Base-by-base conservation (phyloP, 2,888 invertebrate genomes). In the Omphaloscelis lunosa region DNA sequence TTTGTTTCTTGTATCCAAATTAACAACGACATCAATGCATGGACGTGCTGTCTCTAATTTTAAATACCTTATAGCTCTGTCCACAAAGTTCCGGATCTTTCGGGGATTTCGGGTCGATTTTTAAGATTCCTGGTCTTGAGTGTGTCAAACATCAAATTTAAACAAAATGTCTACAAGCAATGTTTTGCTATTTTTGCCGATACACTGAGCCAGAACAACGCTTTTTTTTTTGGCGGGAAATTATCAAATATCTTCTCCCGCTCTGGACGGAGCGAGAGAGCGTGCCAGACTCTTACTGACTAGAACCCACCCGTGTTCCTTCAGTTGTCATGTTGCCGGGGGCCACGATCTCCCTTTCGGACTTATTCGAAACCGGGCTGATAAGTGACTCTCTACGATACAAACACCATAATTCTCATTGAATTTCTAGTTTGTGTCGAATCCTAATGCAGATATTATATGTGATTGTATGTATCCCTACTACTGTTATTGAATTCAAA, bases 1-100 rank as follows among this genome's bases (percentile, higher is more conserved):
- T 85, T 58, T 34, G 84, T 84, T 75, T 48, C 62, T 67, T 59
- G 56, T 75, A 53, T 39, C 53, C 70, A 71, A 85, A 81, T 71
- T 85, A 56, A 23, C 34, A 34, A 45, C 58, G 75, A 53, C 15
- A 71, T 53, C 39, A 77, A 20, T n/a, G 27, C 58, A 83, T 41
- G 62, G 78, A 77, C 12, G 34, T 15, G 23, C 15, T 20, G n/a
- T 34, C 4, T 15, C 1, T 29, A 63, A 9, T 63, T n/a, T 9
- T 17, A n/a, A 51, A 23, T 59, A 59, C 9, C 17, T 59, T 20
- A 9, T 29, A 59, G 17, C 5, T 29, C 9, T 29, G 23, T 23
- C 8, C 4, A 29, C 1, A 23, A 9, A 15, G 29, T 29, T 67
- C 2, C 15, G 8, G 0, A 8, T 1, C 2, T 48, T 67, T 2